Evolutionary conservation across 2,888 invertebrate species (phyloP), one percentile per base, ranked within the genome.

Genomic region (Petrophora chlorosata): DNA sequence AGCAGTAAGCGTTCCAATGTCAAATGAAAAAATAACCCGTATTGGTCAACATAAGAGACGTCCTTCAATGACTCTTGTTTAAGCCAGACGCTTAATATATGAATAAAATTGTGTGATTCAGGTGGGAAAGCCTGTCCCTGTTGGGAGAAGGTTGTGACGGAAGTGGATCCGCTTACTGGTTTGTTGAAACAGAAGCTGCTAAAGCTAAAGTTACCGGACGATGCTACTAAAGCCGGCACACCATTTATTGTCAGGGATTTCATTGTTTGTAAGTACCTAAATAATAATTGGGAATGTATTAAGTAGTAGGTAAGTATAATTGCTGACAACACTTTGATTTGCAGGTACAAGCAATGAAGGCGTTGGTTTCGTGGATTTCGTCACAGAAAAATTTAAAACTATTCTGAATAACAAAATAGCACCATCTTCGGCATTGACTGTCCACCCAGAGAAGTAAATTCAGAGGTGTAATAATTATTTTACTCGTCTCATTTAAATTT

Each of bases 231-330:
- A 0, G 61, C 76, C 3, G 76, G 76, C 10, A 82, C 83, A 33
- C 87, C 91, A 0, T 92, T 93, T 58, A 55, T 91, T 16, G 73
- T 92, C 7, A 80, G 91, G 39, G 92, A 92, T 61, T 93, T 93
- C 58, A 73, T 93, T 40, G 69, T 92, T 22, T 85, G 93, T 94
- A 75, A 82, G 91, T 35, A 19, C 5, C 19, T 13, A n/a, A n/a
- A n/a, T 44, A 0, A 19, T 7, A 9, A 35, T 36, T 23, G 5
- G 8, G 4, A 5, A 3, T 7, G 3, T 30, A 15, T 1, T 4
- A 15, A 30, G 14, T 9, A 15, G n/a, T 30, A 43, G 19, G 13
- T 33, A 7, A 19, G 9, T 4, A 3, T 25, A 25, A 10, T 25
- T 10, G 4, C 10, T 3, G 2, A 1, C 3, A 4, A 1, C 25